Base-by-base conservation (phyloP, 2,888 invertebrate genomes). In the Eilema sororculum region DNA sequence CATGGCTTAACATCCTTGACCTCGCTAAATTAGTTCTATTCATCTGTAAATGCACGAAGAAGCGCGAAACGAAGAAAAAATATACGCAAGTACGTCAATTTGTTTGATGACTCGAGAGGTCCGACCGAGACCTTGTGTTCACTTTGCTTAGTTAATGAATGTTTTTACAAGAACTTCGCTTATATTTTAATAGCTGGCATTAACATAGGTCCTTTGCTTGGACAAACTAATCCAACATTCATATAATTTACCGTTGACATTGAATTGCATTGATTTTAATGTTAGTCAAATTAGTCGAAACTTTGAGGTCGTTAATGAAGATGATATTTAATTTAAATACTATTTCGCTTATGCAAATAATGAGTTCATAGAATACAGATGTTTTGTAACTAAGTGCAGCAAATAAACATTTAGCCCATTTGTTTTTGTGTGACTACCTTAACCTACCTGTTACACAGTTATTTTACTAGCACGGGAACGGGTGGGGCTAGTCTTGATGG, bases 31-130 rank as follows among this genome's bases (percentile, higher is more conserved):
- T 22, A 22, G 37, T 57, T 68, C 52, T 33, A 68, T 62, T 58
- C 63, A 58, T 46, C 24, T 28, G 22, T 46, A 56, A 25, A 63
- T 58, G 46, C 58, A 52, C 41, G 28, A 56, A 65, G 60, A 73
- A 69, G 71, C 80, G 79, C 59, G 73, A 74, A 67, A 25, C 16
- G 16, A 69, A 65, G 58, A 72, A 71, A 69, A 65, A 71, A 30
- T 22, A 10, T n/a, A 9, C 20, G 46, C 52, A n/a, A 52, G 52
- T n/a, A 52, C 46, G 20, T 46, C 46, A 16, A 10, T n/a, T 41
- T n/a, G 3, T 13, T 67, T 67, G 59, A 25, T 60, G 33, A 30
- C 22, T 24, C 10, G 58, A 20, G 37, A 22, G 20, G 37, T 25
- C 52, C 24, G 22, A 41, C 52, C 24, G 22, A 41, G 66, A 12